Percentiles rank a stretch among this genome's conserved stretches.
Conservation (phyloP, 2,797 vertebrate genomes). For the Lateolabrax maculatus region DNA sequence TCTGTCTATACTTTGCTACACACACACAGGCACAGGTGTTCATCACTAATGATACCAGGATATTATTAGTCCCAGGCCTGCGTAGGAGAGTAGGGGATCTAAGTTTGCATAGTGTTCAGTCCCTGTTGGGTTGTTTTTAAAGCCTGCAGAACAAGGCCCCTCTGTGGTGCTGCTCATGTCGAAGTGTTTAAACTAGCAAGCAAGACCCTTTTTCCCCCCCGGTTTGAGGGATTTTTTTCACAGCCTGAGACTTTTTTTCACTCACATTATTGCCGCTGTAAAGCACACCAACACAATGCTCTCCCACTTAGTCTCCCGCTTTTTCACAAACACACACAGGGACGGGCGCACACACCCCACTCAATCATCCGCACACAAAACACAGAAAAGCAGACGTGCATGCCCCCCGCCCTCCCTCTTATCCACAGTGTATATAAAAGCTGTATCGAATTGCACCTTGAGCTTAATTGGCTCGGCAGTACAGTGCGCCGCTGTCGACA, state of each 20-base stretch:
- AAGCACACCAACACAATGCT: constrained; percentile 76
- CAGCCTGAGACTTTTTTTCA: constrained; percentile 36
- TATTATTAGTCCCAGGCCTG: constrained; percentile 78
- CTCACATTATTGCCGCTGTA: constrained; percentile 68
- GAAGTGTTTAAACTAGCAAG: constrained; percentile 71
- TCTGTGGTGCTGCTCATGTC: constrained; percentile 75
- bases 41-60: constrained; percentile 78
- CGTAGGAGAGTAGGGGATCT: constrained; percentile 59
- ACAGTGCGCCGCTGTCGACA: constrained; percentile 82
- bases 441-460: constrained; percentile 86
- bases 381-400: constrained; percentile 62
- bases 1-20: constrained; percentile 46
- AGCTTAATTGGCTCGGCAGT: constrained; percentile 84
- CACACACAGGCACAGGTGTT: constrained; percentile 73
- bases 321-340: constrained; percentile 60
- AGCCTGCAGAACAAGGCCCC: constrained; percentile 78
- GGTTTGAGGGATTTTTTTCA: constrained; percentile 53
- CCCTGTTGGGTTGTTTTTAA: constrained; percentile 77
- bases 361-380: constrained; percentile 72
- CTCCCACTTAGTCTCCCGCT: constrained; percentile 67
- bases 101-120: constrained; percentile 71
- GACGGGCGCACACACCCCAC: constrained; percentile 50
- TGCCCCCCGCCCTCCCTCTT: constrained; percentile 54
- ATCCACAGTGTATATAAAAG: constrained; percentile 84
- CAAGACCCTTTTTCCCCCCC: constrained; percentile 25